Conservation (phyloP, 2,888 invertebrate species). For the Phrixothrix hirtus region DNA sequence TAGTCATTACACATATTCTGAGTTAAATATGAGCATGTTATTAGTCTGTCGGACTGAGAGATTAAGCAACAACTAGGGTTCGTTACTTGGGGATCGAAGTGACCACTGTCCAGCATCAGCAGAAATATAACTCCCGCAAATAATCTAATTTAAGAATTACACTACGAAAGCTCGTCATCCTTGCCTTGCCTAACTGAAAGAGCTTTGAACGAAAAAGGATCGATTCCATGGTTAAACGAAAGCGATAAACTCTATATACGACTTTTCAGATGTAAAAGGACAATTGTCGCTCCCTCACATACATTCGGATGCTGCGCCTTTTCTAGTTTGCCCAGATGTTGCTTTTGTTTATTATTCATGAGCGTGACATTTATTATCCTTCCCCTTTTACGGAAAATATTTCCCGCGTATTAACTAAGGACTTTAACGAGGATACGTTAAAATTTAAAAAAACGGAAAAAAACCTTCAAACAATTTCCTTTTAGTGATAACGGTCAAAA, state of each 20-base stretch:
- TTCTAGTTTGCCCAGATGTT: conserved; percentile 42
- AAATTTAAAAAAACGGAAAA: not conserved
- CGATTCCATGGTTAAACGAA: conserved; percentile 26
- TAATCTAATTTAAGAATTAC: conserved; percentile 30
- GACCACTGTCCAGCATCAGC: conserved; percentile 50
- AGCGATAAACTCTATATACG: conserved; percentile 26
- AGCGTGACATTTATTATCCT: conserved; percentile 31
- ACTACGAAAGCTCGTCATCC: conserved; percentile 19
- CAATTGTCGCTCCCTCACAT: conserved; percentile 36
- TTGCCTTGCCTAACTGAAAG: conserved; percentile 5
- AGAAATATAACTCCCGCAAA: conserved; percentile 30
- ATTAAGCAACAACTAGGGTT: conserved; percentile 55
- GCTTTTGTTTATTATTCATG: conserved; percentile 41
- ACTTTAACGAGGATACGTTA: conserved; percentile 10
- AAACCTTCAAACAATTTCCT: conserved; percentile 18
- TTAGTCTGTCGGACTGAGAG: conserved; percentile 53
- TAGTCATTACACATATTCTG: conserved; percentile 49
- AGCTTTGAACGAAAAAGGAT: conserved; percentile 14
- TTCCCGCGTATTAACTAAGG: conserved; percentile 24
- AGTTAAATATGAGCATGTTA: conserved; percentile 39
- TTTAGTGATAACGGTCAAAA: conserved; percentile 16
- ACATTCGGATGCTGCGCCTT: conserved; percentile 37
- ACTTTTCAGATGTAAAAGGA: conserved; percentile 35
- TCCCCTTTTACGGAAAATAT: conserved; percentile 24
- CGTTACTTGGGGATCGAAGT: conserved; percentile 49